Percentiles rank a stretch among this genome's conserved stretches.
Evolutionary conservation across 35 echinoderm and acorn worm species (phyloP).

Genomic region (Ptychodera flava): DNA sequence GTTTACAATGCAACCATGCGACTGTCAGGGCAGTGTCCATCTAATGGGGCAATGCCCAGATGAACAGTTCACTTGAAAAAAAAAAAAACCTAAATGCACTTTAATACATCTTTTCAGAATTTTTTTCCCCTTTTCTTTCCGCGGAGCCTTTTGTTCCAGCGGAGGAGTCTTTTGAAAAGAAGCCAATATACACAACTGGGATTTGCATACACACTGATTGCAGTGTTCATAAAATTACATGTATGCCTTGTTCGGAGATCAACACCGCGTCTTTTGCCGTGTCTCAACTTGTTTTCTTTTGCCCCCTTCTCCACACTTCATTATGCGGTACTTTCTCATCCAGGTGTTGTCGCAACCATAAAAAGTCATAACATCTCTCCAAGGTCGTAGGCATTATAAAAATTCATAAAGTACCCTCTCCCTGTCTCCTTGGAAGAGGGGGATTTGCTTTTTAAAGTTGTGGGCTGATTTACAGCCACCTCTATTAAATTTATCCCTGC

Average conservation of each 20-base stretch:
- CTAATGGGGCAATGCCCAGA: background rate
- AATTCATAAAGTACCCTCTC: background rate
- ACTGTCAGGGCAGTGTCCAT: background rate
- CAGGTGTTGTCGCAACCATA: background rate
- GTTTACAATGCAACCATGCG: no score
- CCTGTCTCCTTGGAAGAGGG: background rate
- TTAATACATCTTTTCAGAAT: background rate
- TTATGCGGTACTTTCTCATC: background rate
- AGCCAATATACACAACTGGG: background rate
- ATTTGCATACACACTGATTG: background rate
- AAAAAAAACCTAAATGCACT: conserved; percentile 1
- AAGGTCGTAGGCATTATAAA: background rate
- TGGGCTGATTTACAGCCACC: background rate
- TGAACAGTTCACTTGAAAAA: background rate
- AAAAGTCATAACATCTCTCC: background rate
- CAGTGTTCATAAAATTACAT: background rate
- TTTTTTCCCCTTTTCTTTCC: background rate
- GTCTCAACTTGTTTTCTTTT: background rate
- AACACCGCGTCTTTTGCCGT: background rate
- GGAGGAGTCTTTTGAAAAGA: background rate
- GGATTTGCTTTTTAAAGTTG: no score
- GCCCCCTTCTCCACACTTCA: no score
- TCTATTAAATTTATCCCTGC: background rate
- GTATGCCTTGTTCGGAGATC: background rate
- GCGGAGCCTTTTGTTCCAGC: background rate